phyloP scores from a whole-genome alignment of 1,140 invertebrate genomes.

The Penaeus chinensis region DNA sequence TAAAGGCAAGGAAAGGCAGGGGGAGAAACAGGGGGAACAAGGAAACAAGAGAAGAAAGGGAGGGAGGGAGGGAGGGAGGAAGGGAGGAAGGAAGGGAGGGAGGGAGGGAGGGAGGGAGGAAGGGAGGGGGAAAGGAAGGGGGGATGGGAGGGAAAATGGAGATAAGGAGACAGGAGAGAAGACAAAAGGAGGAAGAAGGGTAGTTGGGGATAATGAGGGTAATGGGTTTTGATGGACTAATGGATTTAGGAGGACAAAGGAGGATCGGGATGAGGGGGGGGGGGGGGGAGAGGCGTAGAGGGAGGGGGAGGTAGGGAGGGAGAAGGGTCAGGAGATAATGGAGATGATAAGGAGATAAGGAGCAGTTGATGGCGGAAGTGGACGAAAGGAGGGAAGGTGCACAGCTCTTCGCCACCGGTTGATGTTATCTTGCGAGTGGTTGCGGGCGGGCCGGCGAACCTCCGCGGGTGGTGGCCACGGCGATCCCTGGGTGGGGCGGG shows the following conservation, averaged over 20 bases:
- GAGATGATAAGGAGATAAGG: neutral
- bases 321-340: neutral
- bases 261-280: neutral
- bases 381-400: no score
- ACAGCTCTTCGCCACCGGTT: no score
- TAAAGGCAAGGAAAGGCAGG: neutral
- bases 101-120: neutral
- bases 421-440: neutral
- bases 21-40: neutral
- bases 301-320: neutral
- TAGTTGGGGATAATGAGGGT: neutral
- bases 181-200: neutral
- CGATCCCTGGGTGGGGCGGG: neutral
- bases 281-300: neutral
- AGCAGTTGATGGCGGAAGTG: no score
- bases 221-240: neutral
- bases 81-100: neutral
- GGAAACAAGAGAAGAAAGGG: neutral
- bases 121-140: neutral
- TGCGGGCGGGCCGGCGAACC: neutral
- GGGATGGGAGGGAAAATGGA: neutral
- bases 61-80: neutral
- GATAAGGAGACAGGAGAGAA: neutral
- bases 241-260: no score
- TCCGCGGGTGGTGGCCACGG: neutral